Evolutionary conservation across 2,888 invertebrate species (phyloP).

Genomic region (Amphipoea lucens): DNA sequence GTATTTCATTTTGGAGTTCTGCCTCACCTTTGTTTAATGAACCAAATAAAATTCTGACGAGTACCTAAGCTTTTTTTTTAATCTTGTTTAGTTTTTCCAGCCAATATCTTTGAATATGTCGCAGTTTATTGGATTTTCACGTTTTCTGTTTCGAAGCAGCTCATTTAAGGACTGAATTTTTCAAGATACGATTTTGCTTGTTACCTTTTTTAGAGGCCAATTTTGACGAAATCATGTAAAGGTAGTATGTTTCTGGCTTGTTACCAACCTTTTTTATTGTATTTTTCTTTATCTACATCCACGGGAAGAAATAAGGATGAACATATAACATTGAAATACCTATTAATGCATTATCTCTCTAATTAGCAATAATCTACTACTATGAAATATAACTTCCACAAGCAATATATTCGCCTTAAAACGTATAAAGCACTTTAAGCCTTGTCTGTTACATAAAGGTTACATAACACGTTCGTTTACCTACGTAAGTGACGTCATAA

Average conservation of each 20-base stretch:
- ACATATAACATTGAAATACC: not conserved
- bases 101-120: slow-evolving; percentile 61
- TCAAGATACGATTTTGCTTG: not conserved
- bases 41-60: slow-evolving; percentile 73
- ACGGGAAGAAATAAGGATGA: not conserved
- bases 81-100: slow-evolving; percentile 70
- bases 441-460: slow-evolving; percentile 27
- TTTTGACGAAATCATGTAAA: not conserved
- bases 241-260: not conserved
- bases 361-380: not conserved
- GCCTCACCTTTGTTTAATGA: slow-evolving; percentile 77
- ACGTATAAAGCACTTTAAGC: slow-evolving; percentile 26
- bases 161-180: slow-evolving; percentile 9
- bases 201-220: not conserved
- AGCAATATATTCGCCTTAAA: slow-evolving; percentile 14
- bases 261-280: not conserved
- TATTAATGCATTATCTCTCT: not conserved
- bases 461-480: slow-evolving; percentile 14
- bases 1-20: slow-evolving; percentile 71
- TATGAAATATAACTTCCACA: not conserved
- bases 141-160: slow-evolving; percentile 16
- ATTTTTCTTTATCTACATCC: not conserved
- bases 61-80: slow-evolving; percentile 62
- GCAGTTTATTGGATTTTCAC: slow-evolving; percentile 39
- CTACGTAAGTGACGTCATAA: slow-evolving; percentile 33